Base-by-base conservation (phyloP, 2,113 vertebrate species). In the Rafetus swinhoei region DNA sequence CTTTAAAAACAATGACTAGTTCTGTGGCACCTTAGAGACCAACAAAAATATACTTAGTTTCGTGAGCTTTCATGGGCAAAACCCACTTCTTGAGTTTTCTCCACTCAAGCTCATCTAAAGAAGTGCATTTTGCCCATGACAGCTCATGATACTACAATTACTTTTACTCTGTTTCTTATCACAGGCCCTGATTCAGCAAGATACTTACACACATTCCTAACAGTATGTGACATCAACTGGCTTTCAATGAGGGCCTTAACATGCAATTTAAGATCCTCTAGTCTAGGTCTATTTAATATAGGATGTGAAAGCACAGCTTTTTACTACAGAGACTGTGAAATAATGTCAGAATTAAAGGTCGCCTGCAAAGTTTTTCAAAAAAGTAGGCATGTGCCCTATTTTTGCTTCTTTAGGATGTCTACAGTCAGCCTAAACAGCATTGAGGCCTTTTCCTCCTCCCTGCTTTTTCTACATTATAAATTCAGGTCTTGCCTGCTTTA, bases 381-480 rank as follows among this genome's bases (percentile, higher is more conserved):
- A 92, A 84, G 39, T 1, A 19, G 76, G 45, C 18, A 2, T 85
- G 11, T 1, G 2, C 65, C 65, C 65, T 72, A 72, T 35, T 35
- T 0, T 2, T 5, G 1, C 86, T 81, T 90, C 59, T 79, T 90
- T 35, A 9, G 50, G 59, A 74, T 60, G 39, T 0, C 1, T 0
- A 45, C 0, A 2, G 19, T 2, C 1, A 62, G 93, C 72, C 16
- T 39, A 76, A 18, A 84, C 85, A 45, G 45, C 65, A 54, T 39
- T 77, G 65, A n/a, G 52, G 24, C 18, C 2, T 72, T 79, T 29
- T 45, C 39, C 21, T 69, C 90, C 81, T 82, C 24, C 72, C 77
- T 39, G 21, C 74, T 92, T 56, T 69, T 81, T 84, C 54, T 32
- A 74, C 65, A 4, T 83, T 5, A 8, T 35, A 1, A 97, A 90